Percentiles rank a stretch among this genome's conserved stretches.
These are phyloP conservation scores for Lerema accius DNA, from an alignment of 1,140 invertebrate genomes.

Conservation along the genomic window DNA sequence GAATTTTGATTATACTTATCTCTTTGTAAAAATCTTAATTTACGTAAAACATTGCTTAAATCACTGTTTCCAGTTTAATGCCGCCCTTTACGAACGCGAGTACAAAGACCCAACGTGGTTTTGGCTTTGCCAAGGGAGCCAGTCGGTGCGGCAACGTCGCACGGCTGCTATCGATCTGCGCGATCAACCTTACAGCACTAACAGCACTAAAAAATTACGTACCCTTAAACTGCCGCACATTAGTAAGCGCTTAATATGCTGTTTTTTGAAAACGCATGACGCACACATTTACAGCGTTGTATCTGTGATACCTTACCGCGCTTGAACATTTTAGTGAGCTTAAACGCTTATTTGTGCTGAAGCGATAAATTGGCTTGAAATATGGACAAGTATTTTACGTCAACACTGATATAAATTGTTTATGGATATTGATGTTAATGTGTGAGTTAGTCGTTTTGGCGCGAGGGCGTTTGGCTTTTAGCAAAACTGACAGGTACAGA, in stretches of 20 bases:
- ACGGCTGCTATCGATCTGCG: slow-evolving; percentile 63
- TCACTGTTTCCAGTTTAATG: slow-evolving; percentile 51
- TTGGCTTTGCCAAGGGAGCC: slow-evolving; percentile 36
- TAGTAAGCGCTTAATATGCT: slow-evolving; percentile 35
- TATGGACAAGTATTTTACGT: not conserved
- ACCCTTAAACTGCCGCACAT: slow-evolving; percentile 22
- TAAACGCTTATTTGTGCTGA: slow-evolving; percentile 28
- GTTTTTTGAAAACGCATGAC: slow-evolving; percentile 29
- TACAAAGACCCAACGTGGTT: slow-evolving; percentile 58
- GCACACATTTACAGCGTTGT: slow-evolving; percentile 33
- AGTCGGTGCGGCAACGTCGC: slow-evolving; percentile 55
- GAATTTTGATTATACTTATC: no score
- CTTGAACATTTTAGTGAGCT: slow-evolving; percentile 26
- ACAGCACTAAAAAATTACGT: slow-evolving; percentile 21
- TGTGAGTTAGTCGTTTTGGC: slow-evolving; percentile 43
- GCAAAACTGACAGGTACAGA: slow-evolving; percentile 49
- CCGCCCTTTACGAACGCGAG: slow-evolving; percentile 55
- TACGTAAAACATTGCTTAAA: no score
- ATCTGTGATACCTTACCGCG: slow-evolving; percentile 24
- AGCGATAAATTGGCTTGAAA: slow-evolving; percentile 8
- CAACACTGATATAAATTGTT: slow-evolving; percentile 12
- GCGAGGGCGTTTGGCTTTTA: slow-evolving; percentile 46
- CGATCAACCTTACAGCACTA: slow-evolving; percentile 37
- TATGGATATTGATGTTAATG: slow-evolving; percentile 32
- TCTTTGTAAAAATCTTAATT: no score